phyloP scores from a whole-genome alignment of 2,888 invertebrate genomes.

The Melipona beecheii region DNA sequence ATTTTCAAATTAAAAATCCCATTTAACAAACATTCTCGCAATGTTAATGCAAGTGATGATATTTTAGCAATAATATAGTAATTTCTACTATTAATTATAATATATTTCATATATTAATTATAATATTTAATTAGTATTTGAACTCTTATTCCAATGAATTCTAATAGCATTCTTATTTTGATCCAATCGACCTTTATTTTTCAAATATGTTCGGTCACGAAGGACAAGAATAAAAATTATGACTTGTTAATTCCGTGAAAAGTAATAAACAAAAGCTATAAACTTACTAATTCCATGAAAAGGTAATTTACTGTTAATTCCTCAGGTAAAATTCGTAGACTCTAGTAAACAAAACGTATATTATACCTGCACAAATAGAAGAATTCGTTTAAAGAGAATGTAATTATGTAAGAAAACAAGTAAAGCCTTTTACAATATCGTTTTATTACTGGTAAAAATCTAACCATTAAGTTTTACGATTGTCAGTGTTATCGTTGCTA shows the following conservation, averaged over 20 bases:
- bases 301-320: not conserved
- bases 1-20: no score
- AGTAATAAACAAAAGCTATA: not conserved
- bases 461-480: not conserved
- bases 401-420: not conserved
- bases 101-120: no score
- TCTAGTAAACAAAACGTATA: not conserved
- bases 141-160: no score
- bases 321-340: not conserved
- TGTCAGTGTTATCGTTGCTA: not conserved
- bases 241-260: not conserved
- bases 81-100: no score
- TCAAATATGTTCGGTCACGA: no score
- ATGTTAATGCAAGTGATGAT: not conserved
- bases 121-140: no score
- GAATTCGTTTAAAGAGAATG: not conserved
- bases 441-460: constrained; percentile 2
- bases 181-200: no score
- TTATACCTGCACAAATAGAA: not conserved
- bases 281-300: not conserved
- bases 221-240: not conserved
- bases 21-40: not conserved
- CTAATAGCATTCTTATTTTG: no score
- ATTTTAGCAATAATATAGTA: not conserved
- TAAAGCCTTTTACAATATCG: not conserved